A percentile compares a stretch with the other conserved stretches of the same genome.
These are phyloP conservation scores for Chrysomallon squamiferum DNA, from an alignment of 1,140 invertebrate species.

Conservation along the genomic window DNA sequence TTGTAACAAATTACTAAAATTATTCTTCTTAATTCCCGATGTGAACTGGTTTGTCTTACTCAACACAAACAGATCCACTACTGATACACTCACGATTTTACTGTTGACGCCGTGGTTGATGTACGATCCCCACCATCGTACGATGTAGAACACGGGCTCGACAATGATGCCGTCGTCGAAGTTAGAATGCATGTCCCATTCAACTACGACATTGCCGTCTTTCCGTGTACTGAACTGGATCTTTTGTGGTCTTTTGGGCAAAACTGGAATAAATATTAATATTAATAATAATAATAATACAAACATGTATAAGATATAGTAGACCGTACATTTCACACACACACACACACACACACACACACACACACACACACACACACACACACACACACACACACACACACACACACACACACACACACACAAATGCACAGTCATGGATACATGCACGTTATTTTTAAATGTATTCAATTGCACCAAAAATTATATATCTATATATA, in stretches of 20 bases:
- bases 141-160: neutral
- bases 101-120: neutral
- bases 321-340: neutral
- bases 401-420: neutral
- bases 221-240: neutral
- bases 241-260: neutral
- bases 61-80: no score
- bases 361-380: neutral
- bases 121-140: neutral
- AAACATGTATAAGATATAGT: neutral
- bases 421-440: neutral
- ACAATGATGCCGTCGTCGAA: neutral
- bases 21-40: no score
- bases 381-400: neutral
- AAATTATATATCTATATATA: no score
- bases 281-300: neutral
- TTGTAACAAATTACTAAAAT: no score
- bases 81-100: conserved; percentile 4
- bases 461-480: no score
- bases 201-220: neutral
- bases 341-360: neutral
- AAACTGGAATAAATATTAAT: neutral
- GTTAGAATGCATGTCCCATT: neutral
- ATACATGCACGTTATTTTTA: neutral
- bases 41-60: no score